phyloP scores from a whole-genome alignment of 2,113 vertebrate genomes.

The Chlorodrepanis virens region DNA sequence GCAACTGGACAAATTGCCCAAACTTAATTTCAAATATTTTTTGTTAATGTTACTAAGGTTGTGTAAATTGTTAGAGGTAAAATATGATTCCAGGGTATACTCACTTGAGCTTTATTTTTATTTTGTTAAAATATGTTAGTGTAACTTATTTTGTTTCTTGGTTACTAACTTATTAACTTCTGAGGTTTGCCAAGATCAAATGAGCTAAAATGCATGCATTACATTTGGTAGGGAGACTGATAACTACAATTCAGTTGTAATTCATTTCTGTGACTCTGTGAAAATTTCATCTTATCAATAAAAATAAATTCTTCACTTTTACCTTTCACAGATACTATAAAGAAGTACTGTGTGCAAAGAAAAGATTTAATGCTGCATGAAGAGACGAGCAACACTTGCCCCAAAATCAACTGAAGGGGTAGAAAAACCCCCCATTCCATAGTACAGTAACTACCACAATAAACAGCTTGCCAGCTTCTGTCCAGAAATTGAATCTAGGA shows the following conservation, averaged over 20 bases:
- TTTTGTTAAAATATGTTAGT: not conserved
- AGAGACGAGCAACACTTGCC: not conserved
- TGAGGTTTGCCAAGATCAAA: not conserved
- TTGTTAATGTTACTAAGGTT: not conserved
- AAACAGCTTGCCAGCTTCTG: not conserved
- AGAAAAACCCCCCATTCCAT: not conserved
- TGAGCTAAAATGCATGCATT: not conserved
- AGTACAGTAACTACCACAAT: not conserved
- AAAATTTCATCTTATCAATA: not conserved
- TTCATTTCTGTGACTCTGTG: not conserved
- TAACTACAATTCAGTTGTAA: not conserved
- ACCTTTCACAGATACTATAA: not conserved
- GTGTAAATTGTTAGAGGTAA: not conserved
- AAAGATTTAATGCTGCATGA: not conserved
- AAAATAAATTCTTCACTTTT: constrained; percentile 9
- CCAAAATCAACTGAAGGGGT: not conserved
- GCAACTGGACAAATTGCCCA: not conserved
- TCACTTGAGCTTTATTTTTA: not conserved
- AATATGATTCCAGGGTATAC: not conserved
- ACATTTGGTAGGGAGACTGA: not conserved
- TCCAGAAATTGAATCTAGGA: not conserved
- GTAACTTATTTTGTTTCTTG: not conserved
- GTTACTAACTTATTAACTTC: not conserved
- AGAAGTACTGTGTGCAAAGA: not conserved
- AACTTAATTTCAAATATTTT: not conserved